Evolutionary conservation across 2,797 vertebrate genomes (phyloP).

Genomic region (Falco novaeseelandiae): DNA sequence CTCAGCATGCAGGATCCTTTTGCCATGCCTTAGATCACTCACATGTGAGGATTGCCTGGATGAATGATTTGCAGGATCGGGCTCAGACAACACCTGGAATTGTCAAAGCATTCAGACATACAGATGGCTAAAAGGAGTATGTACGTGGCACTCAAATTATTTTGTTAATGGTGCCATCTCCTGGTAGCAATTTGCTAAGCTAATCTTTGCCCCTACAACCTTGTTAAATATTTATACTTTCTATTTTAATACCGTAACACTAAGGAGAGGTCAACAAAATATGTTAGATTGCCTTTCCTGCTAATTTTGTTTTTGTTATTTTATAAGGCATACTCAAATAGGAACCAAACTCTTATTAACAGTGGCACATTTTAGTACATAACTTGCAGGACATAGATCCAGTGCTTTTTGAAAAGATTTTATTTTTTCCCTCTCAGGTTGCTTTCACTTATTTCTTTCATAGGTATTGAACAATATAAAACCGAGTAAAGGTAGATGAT

Average conservation of each 20-base stretch:
- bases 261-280: not conserved
- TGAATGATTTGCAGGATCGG: not conserved
- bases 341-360: not conserved
- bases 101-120: not conserved
- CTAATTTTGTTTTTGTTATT: not conserved
- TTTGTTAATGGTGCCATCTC: slow-evolving; percentile 85
- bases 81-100: slow-evolving; percentile 40
- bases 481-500: not conserved
- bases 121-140: slow-evolving; percentile 10
- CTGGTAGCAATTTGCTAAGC: slow-evolving; percentile 73
- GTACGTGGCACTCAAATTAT: slow-evolving; percentile 70
- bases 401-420: not conserved
- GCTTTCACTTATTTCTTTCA: not conserved
- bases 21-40: not conserved
- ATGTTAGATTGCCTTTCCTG: not conserved
- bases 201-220: not conserved
- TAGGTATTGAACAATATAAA: not conserved
- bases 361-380: not conserved
- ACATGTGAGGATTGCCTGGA: not conserved
- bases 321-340: not conserved
- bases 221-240: not conserved
- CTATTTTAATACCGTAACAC: not conserved
- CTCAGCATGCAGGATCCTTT: not conserved
- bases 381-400: not conserved
- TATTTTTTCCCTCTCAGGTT: not conserved